Conservation (phyloP, 1,140 invertebrate genomes). For the Drosophila subobscura region DNA sequence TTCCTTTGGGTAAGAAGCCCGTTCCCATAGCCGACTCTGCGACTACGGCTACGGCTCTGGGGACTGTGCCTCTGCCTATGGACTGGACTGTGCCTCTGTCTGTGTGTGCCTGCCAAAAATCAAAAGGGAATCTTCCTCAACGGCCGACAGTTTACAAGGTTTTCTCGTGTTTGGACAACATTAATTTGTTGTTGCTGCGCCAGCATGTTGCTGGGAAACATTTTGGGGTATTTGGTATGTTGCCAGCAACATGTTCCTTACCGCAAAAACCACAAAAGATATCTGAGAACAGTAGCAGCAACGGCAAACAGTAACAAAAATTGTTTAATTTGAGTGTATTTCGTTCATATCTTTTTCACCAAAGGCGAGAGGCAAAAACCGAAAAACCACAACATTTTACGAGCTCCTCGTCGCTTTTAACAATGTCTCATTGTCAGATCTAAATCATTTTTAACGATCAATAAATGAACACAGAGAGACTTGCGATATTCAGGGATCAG, state of each 20-base stretch:
- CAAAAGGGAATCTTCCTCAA: constrained; percentile 37
- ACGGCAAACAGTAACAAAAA: constrained; percentile 62
- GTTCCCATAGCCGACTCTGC: constrained; percentile 41
- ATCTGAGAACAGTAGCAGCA: constrained; percentile 62
- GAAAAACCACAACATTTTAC: constrained; percentile 68
- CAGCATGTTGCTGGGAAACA: constrained; percentile 20
- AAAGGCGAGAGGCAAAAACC: constrained; percentile 21
- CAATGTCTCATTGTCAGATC: constrained; percentile 78
- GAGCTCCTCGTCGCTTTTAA: constrained; percentile 58
- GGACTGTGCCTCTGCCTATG: neutral
- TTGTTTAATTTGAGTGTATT: constrained; percentile 66
- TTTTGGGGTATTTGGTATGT: constrained; percentile 21
- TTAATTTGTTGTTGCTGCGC: constrained; percentile 56
- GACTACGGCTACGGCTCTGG: neutral
- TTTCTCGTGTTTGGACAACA: constrained; percentile 69
- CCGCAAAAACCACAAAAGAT: constrained; percentile 45
- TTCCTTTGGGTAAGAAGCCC: constrained; percentile 23
- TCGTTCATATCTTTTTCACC: constrained; percentile 20
- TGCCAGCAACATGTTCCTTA: constrained; percentile 50
- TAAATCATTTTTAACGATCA: constrained; percentile 82
- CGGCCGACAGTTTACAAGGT: constrained; percentile 61
- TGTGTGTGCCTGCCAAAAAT: constrained; percentile 43
- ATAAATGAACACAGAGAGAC: constrained; percentile 55
- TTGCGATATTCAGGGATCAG: constrained; percentile 13
- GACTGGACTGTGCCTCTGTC: neutral